Evolutionary conservation across 2,888 invertebrate genomes (phyloP).

Genomic region (Pristionchus fissidentatus): DNA sequence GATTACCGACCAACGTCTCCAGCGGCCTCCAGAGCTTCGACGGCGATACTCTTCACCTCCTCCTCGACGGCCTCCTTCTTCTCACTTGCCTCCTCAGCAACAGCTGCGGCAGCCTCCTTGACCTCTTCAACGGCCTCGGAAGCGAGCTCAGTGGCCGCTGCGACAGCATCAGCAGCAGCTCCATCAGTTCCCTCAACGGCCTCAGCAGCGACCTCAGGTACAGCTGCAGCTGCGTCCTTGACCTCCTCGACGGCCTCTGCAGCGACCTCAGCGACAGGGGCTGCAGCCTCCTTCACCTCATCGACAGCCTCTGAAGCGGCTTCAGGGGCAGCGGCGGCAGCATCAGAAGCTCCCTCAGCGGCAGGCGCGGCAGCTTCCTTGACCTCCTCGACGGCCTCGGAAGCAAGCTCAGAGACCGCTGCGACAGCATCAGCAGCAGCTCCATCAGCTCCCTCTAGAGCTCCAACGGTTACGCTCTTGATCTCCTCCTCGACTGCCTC

Average conservation of each 20-base stretch:
- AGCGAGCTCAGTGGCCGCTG: too few relatives aligned
- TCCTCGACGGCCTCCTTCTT: neutral
- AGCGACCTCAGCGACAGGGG: neutral
- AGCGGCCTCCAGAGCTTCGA: neutral
- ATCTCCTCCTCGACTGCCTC: too few relatives aligned
- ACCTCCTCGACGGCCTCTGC: neutral
- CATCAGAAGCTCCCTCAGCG: neutral
- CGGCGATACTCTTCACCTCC: neutral
- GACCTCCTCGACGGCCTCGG: neutral
- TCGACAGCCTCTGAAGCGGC: neutral
- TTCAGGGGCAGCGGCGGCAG: neutral
- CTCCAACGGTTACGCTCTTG: too few relatives aligned
- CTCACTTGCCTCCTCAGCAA: neutral
- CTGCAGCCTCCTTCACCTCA: neutral
- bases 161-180: neutral
- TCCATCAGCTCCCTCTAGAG: neutral
- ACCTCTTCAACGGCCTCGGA: neutral
- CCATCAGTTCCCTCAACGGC: neutral
- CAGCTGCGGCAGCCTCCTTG: neutral
- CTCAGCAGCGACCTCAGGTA: neutral
- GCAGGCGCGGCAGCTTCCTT: neutral
- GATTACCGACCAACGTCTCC: constrained; percentile 36
- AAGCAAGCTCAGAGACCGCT: neutral
- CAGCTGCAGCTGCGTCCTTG: neutral
- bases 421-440: too few relatives aligned